Percentiles rank a stretch among this genome's conserved stretches.
Evolutionary conservation across 2,888 invertebrate genomes (phyloP).

Genomic region (Lutraria lutraria): DNA sequence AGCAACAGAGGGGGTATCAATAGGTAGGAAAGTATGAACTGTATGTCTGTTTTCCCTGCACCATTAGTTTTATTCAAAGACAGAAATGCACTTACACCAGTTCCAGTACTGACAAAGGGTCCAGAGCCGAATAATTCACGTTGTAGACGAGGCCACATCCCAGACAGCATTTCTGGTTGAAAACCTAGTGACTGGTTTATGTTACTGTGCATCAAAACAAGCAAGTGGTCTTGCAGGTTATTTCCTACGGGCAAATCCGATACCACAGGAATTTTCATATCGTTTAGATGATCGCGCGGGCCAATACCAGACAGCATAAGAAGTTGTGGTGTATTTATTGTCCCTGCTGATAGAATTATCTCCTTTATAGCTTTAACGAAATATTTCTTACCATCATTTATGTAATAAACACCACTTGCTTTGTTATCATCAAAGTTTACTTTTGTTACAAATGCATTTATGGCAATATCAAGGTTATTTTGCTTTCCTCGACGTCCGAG

Average conservation of each 20-base stretch:
- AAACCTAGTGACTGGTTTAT: conserved; percentile 30
- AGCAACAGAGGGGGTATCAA: not conserved
- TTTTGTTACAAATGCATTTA: conserved; percentile 72
- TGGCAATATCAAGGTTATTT: conserved; percentile 76
- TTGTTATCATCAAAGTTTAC: conserved; percentile 70
- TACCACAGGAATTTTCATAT: conserved; percentile 80
- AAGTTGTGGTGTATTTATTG: conserved; percentile 83
- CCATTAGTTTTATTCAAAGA: not conserved
- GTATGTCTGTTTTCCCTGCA: conserved; percentile 11
- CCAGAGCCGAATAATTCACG: conserved; percentile 41
- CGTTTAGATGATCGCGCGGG: conserved; percentile 78
- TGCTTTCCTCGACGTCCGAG: conserved; percentile 74
- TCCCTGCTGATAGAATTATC: conserved; percentile 84
- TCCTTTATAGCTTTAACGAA: conserved; percentile 74
- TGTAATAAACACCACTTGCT: conserved; percentile 76
- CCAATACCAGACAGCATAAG: conserved; percentile 48
- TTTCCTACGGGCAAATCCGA: conserved; percentile 83
- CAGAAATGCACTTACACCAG: conserved; percentile 16
- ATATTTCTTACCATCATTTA: conserved; percentile 65
- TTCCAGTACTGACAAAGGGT: not conserved
- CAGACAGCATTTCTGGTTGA: not conserved
- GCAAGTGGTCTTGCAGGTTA: conserved; percentile 81
- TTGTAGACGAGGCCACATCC: conserved; percentile 22
- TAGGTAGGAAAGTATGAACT: not conserved
- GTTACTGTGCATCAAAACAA: conserved; percentile 31